These are phyloP conservation scores for Hylaea fasciaria DNA, from an alignment of 2,888 invertebrate species.

Conservation along the genomic window DNA sequence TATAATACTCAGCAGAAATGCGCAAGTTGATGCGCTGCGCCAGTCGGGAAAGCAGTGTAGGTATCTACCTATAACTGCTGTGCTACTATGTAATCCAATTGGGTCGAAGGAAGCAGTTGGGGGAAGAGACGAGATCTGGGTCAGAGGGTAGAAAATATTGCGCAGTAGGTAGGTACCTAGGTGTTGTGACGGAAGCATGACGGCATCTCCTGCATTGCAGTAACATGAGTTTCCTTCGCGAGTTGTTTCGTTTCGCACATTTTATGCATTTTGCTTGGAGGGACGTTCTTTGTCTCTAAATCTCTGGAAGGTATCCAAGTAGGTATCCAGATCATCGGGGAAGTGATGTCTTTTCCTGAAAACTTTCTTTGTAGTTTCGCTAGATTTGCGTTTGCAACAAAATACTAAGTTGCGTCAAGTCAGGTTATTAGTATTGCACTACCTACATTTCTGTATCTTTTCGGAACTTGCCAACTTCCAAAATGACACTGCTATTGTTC, in stretches of 20 bases:
- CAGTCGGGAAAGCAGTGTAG: no score
- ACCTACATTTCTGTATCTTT: neutral
- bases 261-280: neutral
- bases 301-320: slow-evolving; percentile 41
- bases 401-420: no score
- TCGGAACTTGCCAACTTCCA: neutral
- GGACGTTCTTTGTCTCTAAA: slow-evolving; percentile 31
- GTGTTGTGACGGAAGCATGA: no score
- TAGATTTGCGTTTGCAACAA: neutral
- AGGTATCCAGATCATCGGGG: slow-evolving; percentile 31
- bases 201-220: slow-evolving; percentile 10
- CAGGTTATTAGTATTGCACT: neutral
- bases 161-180: neutral
- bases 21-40: no score
- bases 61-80: no score
- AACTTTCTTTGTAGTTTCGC: neutral
- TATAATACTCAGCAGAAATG: neutral
- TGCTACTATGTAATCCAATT: neutral
- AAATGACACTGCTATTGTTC: no score
- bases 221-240: neutral
- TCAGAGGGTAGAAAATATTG: slow-evolving; percentile 16
- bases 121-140: slow-evolving; percentile 10
- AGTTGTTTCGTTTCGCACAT: neutral
- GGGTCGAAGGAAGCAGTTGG: neutral
- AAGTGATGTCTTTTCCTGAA: neutral